Evolutionary conservation across 1,140 invertebrate species (phyloP).

Genomic region (Brachionus sp.): DNA sequence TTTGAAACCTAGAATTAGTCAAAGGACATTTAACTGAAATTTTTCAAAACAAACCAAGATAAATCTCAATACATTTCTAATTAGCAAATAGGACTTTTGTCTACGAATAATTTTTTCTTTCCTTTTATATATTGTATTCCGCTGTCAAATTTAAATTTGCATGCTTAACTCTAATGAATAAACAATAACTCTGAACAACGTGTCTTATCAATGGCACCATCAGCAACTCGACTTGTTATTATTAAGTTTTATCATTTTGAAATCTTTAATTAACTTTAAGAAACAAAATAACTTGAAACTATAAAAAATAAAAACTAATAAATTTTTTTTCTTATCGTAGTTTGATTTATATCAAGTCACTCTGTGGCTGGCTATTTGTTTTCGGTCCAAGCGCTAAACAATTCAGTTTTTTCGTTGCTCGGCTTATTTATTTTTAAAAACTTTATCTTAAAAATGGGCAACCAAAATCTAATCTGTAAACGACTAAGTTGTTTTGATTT

Average conservation of each 20-base stretch:
- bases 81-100: not conserved
- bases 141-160: slow-evolving; percentile 20
- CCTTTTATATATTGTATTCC: not conserved
- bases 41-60: not conserved
- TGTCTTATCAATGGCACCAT: slow-evolving; percentile 25
- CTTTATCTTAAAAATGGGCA: slow-evolving; percentile 25
- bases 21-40: slow-evolving; percentile 5
- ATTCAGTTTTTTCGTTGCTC: not conserved
- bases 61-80: not conserved
- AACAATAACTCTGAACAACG: slow-evolving; percentile 8
- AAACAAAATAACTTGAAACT: slow-evolving; percentile 21
- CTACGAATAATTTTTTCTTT: not conserved
- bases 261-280: slow-evolving; percentile 42
- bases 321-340: slow-evolving; percentile 11
- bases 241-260: slow-evolving; percentile 24
- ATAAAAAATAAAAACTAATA: slow-evolving; percentile 26
- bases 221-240: not conserved
- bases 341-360: slow-evolving; percentile 44
- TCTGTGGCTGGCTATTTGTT: slow-evolving; percentile 1
- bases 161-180: not conserved
- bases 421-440: slow-evolving; percentile 39
- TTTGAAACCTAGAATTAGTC: slow-evolving; percentile 22
- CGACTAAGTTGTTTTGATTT: not conserved
- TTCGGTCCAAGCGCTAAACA: not conserved
- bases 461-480: slow-evolving; percentile 39